Evolutionary conservation across 2,113 vertebrate species (phyloP).

Genomic region (Marmota monax): DNA sequence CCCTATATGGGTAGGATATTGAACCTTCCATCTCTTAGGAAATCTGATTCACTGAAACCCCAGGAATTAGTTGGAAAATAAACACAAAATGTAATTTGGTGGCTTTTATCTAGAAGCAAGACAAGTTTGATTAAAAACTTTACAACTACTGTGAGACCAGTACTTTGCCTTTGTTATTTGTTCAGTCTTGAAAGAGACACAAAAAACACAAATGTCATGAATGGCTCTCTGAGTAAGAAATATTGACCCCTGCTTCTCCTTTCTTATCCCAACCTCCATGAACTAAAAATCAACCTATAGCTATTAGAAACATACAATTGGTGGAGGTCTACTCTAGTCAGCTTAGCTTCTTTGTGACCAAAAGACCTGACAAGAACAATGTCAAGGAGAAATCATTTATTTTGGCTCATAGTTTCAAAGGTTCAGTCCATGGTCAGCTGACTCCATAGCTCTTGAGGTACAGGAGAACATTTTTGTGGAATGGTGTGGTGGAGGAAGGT

Average conservation of each 20-base stretch:
- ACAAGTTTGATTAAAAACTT: background rate
- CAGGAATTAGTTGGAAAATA: background rate
- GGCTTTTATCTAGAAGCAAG: background rate
- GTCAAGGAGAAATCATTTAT: too few relatives aligned
- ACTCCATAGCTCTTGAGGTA: too few relatives aligned
- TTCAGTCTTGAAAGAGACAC: background rate
- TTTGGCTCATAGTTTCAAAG: too few relatives aligned
- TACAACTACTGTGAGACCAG: background rate
- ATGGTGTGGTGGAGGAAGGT: too few relatives aligned
- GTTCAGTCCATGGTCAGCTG: too few relatives aligned
- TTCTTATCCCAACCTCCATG: background rate
- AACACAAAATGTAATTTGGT: background rate
- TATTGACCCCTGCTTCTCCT: background rate
- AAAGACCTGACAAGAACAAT: too few relatives aligned
- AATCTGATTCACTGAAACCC: background rate
- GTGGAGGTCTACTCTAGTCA: background rate
- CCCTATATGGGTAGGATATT: background rate
- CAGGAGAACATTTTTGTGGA: too few relatives aligned
- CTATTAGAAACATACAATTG: background rate
- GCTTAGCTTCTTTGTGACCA: too few relatives aligned
- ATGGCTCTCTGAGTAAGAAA: background rate
- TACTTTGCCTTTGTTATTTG: slow-evolving; percentile 1
- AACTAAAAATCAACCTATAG: background rate
- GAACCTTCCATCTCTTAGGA: background rate
- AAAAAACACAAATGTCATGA: background rate